phyloP scores from a whole-genome alignment of 1,140 invertebrate species.

The Cydia splendana region DNA sequence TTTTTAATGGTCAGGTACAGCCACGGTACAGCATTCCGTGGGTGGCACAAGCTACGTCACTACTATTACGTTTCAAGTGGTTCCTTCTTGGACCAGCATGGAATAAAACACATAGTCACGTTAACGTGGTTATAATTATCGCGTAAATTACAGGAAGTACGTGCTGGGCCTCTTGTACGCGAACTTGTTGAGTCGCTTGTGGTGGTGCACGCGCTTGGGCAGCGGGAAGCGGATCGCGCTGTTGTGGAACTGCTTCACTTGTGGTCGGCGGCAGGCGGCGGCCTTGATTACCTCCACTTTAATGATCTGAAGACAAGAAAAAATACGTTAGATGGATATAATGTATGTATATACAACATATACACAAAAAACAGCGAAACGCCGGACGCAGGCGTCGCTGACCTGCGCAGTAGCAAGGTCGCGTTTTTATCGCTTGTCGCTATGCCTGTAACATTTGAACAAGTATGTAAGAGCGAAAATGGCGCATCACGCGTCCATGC shows the following conservation, averaged over 20 bases:
- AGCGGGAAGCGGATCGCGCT: constrained; percentile 97
- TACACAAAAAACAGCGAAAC: no score
- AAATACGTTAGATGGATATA: not conserved
- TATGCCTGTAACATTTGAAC: no score
- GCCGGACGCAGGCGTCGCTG: no score
- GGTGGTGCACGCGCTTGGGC: constrained; percentile 94
- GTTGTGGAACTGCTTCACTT: constrained; percentile 99
- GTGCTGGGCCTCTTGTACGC: constrained; percentile 95
- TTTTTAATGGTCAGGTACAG: no score
- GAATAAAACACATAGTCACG: constrained; percentile 20
- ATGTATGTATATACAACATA: constrained; percentile 2
- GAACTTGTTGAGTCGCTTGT: constrained; percentile 89
- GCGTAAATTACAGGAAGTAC: constrained; percentile 89
- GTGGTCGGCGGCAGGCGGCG: constrained; percentile 92
- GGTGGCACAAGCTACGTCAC: no score
- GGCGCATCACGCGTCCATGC: no score
- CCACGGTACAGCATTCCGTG: no score
- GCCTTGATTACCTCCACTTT: constrained; percentile 96
- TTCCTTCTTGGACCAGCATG: no score
- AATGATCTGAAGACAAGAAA: constrained; percentile 89
- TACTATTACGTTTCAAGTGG: no score
- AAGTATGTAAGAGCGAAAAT: no score
- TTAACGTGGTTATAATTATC: constrained; percentile 51
- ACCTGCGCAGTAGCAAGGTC: no score
- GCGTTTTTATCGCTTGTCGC: no score